A percentile compares a stretch with the other conserved stretches of the same genome.
Conservation (phyloP, 2,113 vertebrate species). For the Stomatorhinus ivindoensis region DNA sequence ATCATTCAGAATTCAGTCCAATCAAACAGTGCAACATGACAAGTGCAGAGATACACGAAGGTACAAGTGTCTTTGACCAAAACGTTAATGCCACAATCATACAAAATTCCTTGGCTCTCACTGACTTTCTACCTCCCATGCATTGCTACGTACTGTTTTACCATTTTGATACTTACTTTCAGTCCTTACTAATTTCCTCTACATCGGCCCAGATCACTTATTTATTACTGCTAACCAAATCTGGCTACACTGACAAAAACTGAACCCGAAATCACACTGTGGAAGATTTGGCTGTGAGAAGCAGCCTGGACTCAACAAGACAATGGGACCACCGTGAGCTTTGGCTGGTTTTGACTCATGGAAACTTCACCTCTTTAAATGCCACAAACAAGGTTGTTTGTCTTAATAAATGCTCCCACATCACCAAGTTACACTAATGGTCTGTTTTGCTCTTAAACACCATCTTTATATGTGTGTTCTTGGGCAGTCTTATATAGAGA, state of each 20-base stretch:
- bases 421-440: background rate
- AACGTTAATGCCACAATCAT: background rate
- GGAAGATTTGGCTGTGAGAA: background rate
- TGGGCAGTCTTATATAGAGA: slow-evolving; percentile 18
- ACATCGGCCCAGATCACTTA: background rate
- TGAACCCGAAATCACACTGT: background rate
- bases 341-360: background rate
- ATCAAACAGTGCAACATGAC: background rate
- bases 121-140: background rate
- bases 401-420: background rate
- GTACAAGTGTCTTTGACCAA: background rate
- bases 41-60: background rate
- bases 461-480: background rate
- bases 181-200: background rate
- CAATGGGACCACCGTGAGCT: background rate
- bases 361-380: background rate
- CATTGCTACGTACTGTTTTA: background rate
- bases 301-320: background rate
- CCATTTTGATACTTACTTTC: background rate
- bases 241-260: background rate
- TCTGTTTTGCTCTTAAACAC: background rate
- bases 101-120: background rate
- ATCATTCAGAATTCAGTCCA: background rate
- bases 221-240: background rate
- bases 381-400: background rate